These are phyloP conservation scores for Plumapathes pennacea DNA, from an alignment of 92 coral and sea anemone genomes.

Conservation along the genomic window DNA sequence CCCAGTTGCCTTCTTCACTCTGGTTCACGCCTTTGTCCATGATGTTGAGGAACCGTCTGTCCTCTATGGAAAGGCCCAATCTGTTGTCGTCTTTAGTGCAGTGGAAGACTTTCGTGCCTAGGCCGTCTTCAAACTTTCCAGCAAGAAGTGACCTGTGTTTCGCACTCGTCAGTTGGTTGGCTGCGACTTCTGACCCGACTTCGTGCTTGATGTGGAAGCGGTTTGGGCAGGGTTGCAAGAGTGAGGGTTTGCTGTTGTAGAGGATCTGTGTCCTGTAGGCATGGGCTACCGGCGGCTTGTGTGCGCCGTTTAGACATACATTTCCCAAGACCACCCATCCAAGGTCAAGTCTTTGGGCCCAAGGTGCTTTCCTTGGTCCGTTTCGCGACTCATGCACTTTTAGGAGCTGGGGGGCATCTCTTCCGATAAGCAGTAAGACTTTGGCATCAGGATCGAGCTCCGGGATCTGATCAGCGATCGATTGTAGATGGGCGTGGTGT, in stretches of 20 bases:
- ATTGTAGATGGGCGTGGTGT: constrained; percentile 38
- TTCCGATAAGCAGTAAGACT: constrained; percentile 38
- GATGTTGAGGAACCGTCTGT: constrained; percentile 16
- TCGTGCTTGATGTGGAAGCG: constrained; percentile 3
- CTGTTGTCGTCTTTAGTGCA: constrained; percentile 5
- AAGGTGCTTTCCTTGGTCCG: constrained; percentile 39
- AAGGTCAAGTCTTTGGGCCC: constrained; percentile 46
- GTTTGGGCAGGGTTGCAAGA: constrained; percentile 44
- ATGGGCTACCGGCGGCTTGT: constrained; percentile 6
- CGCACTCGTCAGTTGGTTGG: too few relatives aligned
- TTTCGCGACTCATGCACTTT: constrained; percentile 43
- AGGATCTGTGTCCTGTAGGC: constrained; percentile 25
- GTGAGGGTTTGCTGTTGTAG: constrained; percentile 36
- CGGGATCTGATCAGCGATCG: constrained; percentile 31
- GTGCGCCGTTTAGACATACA: constrained; percentile 48
- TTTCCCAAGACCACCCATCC: constrained; percentile 57
- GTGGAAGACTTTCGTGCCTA: constrained; percentile 3
- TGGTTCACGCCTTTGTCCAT: constrained; percentile 29
- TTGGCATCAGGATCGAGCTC: constrained; percentile 23
- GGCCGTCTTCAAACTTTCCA: constrained; percentile 8
- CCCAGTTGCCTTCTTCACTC: constrained; percentile 31
- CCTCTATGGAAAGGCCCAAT: constrained; percentile 13
- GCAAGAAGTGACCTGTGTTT: neutral
- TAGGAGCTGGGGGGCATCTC: constrained; percentile 49
- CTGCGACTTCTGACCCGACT: neutral